Base-by-base conservation (phyloP, 2,113 vertebrate genomes). In the Todiramphus saurophagus region DNA sequence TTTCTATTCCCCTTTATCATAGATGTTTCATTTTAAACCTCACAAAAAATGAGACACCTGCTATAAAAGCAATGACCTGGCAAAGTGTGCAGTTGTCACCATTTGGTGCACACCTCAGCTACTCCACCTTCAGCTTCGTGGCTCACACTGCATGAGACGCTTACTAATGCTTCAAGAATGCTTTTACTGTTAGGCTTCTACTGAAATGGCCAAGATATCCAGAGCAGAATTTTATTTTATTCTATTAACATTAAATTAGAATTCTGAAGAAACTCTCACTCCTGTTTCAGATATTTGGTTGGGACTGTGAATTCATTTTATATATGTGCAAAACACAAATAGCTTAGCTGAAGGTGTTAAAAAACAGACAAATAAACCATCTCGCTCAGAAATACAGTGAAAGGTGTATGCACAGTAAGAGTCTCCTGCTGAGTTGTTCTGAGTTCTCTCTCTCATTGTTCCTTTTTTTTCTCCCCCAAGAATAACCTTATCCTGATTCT, bases 21-120 rank as follows among this genome's bases (percentile, higher is more conserved):
- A 55, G 50, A 67, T 80, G 62, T 94, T 77, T 94, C 66, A 89
- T 89, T 93, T 81, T 60, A 93, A 86, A 81, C 37, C 37, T 76
- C 25, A 37, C 86, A 88, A 91, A 96, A 94, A 93, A 93, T 48
- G 46, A 92, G 82, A 16, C 28, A 30, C 33, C 17, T 78, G 60
- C 85, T 83, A 20, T 90, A 88, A 95, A 93, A 87, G 60, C 85
- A 89, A 35, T 67, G 76, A 81, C n/a, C 85, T 88, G 78, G 60
- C 76, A 75, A 90, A 90, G 43, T 53, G 51, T 86, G 79, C n/a
- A 18, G 33, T n/a, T 90, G 35, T 66, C 4, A 8, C 41, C 39
- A 23, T 20, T 70, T 92, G 60, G 23, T 72, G 43, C 60, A 28
- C 51, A 81, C 27, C 37, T 86, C 85, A 83, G 88, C 46, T 83